Conservation (phyloP, 92 coral and sea anemone species). For the Muricea muricata region DNA sequence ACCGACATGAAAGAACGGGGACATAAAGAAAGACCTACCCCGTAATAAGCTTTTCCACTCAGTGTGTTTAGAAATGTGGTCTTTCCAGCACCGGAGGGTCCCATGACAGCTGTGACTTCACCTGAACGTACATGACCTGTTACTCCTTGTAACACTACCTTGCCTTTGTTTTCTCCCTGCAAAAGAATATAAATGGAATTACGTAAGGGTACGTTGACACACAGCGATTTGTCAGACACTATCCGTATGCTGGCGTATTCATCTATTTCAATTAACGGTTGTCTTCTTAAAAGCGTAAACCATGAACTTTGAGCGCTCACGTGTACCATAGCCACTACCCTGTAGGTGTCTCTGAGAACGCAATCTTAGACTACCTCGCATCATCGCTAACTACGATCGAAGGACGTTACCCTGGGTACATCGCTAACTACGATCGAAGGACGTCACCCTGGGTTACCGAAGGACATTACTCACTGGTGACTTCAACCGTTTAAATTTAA, state of each 20-base stretch:
- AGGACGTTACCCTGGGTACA: slow-evolving; percentile 40
- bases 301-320: too few species aligned
- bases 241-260: neutral
- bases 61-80: slow-evolving; percentile 88
- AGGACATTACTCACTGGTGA: slow-evolving; percentile 38
- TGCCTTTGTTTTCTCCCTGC: slow-evolving; percentile 43
- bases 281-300: too few species aligned
- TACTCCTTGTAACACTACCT: slow-evolving; percentile 77
- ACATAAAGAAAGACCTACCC: slow-evolving; percentile 55
- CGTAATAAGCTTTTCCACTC: slow-evolving; percentile 94
- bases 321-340: slow-evolving; percentile 62
- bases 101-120: slow-evolving; percentile 94
- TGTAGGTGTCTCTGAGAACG: slow-evolving; percentile 59
- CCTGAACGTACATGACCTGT: slow-evolving; percentile 79
- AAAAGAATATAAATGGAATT: neutral
- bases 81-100: slow-evolving; percentile 92
- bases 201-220: neutral
- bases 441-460: slow-evolving; percentile 19
- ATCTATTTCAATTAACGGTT: too few species aligned
- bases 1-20: neutral
- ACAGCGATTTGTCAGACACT: neutral
- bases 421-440: slow-evolving; percentile 47
- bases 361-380: slow-evolving; percentile 55
- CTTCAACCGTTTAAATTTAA: slow-evolving; percentile 48
- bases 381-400: slow-evolving; percentile 47